Percentiles rank a stretch among this genome's conserved stretches.
Conservation (phyloP, 1,140 invertebrate species). For the Drosophila elegans region DNA sequence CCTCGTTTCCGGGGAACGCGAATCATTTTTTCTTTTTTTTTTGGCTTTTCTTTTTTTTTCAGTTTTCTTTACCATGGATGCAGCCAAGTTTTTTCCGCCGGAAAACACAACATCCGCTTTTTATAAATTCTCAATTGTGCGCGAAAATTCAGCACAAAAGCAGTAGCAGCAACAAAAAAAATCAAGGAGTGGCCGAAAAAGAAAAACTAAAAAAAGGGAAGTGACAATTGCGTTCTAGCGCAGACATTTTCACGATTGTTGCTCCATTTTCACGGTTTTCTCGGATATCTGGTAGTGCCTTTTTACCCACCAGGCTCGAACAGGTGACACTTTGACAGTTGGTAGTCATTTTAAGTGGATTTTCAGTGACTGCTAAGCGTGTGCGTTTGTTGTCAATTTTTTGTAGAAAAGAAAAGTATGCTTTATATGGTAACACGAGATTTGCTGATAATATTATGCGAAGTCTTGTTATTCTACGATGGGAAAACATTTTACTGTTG, state of each 20-base stretch:
- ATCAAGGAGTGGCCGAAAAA: conserved; percentile 21
- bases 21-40: conserved; percentile 4
- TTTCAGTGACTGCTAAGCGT: conserved; percentile 65
- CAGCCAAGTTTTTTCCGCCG: conserved; percentile 76
- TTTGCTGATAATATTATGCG: no score
- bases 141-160: conserved; percentile 36
- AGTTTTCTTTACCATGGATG: conserved; percentile 32
- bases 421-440: conserved; percentile 34
- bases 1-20: conserved; percentile 56
- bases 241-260: conserved; percentile 64
- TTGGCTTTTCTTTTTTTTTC: conserved; percentile 6
- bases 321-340: conserved; percentile 74
- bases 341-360: conserved; percentile 75
- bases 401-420: conserved; percentile 32
- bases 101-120: conserved; percentile 78
- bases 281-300: conserved; percentile 12
- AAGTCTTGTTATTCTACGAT: not conserved
- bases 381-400: conserved; percentile 16
- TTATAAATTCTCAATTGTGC: conserved; percentile 77
- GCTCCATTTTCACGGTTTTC: conserved; percentile 41
- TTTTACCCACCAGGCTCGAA: conserved; percentile 32
- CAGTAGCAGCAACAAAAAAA: not conserved
- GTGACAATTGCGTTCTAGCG: conserved; percentile 51
- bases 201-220: conserved; percentile 6
- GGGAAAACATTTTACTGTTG: not conserved